A percentile compares a stretch with the other conserved stretches of the same genome.
Conservation (phyloP, 2,797 vertebrate species). For the Eulemur rubriventer region DNA sequence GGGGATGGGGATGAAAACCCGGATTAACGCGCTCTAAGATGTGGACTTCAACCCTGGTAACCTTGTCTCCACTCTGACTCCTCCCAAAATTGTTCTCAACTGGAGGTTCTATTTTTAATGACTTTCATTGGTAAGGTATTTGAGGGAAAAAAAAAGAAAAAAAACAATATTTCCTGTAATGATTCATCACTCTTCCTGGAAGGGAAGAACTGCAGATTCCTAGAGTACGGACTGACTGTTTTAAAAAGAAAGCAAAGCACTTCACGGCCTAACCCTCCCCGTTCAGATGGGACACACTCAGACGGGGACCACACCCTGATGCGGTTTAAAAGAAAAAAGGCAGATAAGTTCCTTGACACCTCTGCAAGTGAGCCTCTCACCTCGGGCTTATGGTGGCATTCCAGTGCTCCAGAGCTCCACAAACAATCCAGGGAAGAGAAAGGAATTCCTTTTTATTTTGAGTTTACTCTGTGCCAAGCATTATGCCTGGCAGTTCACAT, state of each 20-base stretch:
- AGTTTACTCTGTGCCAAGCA: not conserved
- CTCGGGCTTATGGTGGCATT: not conserved
- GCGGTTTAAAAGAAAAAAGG: not conserved
- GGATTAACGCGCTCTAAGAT: not conserved
- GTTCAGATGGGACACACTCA: not conserved
- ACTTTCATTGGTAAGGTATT: conserved; percentile 9
- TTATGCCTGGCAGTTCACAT: not conserved
- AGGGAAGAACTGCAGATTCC: conserved; percentile 18
- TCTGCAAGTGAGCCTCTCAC: not conserved
- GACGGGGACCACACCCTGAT: not conserved
- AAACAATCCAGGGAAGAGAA: not conserved
- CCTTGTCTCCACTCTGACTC: not conserved
- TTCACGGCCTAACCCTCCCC: not conserved
- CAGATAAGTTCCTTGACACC: not conserved
- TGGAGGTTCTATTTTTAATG: conserved; percentile 5
- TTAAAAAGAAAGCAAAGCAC: not conserved
- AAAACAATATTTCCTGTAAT: not conserved
- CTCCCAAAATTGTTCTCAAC: conserved; percentile 35
- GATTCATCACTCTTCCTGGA: conserved; percentile 52
- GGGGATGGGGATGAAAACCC: not conserved
- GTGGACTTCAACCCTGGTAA: not conserved
- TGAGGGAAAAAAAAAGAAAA: not conserved
- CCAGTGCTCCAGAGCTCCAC: not conserved
- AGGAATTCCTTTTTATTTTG: not conserved
- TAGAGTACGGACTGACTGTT: conserved; percentile 19